A percentile compares a stretch with the other conserved stretches of the same genome.
Conservation (phyloP, 2,888 invertebrate genomes). For the Panzeria rudis region DNA sequence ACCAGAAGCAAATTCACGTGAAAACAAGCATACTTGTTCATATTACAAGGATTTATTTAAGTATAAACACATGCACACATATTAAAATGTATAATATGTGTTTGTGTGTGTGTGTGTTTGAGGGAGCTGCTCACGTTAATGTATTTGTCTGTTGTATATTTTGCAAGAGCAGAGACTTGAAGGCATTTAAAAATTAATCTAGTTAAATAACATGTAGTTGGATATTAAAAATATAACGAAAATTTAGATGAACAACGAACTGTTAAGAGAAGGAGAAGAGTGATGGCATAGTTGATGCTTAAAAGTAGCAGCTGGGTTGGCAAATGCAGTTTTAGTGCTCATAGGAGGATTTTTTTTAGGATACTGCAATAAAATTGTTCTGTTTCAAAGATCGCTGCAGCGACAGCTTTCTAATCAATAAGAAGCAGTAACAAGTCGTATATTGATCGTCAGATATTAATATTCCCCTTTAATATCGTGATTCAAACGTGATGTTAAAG, state of each 20-base stretch:
- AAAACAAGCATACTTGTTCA: neutral
- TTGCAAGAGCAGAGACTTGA: conserved; percentile 30
- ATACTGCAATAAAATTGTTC: too few relatives aligned
- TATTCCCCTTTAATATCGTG: too few relatives aligned
- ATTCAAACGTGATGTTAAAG: too few relatives aligned
- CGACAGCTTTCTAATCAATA: too few relatives aligned
- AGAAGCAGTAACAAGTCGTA: too few relatives aligned
- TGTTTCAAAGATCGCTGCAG: too few relatives aligned
- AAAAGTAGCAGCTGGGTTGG: neutral
- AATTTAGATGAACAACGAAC: conserved; percentile 21
- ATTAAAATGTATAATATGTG: neutral
- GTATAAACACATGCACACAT: neutral
- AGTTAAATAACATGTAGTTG: conserved; percentile 65
- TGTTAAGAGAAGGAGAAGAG: neutral
- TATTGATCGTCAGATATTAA: too few relatives aligned
- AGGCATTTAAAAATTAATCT: conserved; percentile 68
- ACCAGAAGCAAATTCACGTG: conserved; percentile 13
- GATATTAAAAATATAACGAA: conserved; percentile 54
- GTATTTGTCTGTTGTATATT: neutral
- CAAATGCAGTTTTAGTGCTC: too few relatives aligned
- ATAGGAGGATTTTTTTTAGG: too few relatives aligned
- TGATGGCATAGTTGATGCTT: too few relatives aligned
- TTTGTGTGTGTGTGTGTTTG: neutral
- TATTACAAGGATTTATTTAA: conserved; percentile 17
- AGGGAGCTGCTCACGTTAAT: neutral